These are phyloP conservation scores for Autographa pulchrina DNA, from an alignment of 2,888 invertebrate species.

Conservation along the genomic window DNA sequence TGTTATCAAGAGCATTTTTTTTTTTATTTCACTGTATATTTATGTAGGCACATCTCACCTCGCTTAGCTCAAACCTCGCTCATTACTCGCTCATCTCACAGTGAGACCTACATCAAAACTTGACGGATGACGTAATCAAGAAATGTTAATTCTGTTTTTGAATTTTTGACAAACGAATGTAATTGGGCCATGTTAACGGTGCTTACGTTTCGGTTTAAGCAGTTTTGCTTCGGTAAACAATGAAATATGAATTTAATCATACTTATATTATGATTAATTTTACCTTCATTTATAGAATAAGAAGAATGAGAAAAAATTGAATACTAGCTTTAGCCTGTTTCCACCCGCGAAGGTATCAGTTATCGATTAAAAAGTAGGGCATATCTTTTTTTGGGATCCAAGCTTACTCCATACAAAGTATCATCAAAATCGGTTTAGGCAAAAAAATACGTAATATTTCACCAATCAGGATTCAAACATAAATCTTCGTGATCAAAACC, in stretches of 20 bases:
- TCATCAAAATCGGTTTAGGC: too few species aligned
- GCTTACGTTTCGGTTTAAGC: not conserved
- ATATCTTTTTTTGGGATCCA: too few species aligned
- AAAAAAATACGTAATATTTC: not conserved
- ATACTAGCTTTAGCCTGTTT: too few species aligned
- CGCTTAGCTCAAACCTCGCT: slow-evolving; percentile 16
- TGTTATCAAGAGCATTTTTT: not conserved
- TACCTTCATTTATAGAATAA: too few species aligned
- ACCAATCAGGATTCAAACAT: not conserved
- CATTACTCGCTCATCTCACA: slow-evolving; percentile 29
- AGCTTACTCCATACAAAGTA: too few species aligned
- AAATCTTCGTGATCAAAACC: not conserved
- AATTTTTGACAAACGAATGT: slow-evolving; percentile 44
- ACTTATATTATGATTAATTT: not conserved
- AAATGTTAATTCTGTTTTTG: slow-evolving; percentile 39
- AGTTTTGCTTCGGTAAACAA: not conserved
- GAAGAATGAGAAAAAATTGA: too few species aligned
- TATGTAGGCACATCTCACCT: not conserved
- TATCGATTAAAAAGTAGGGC: too few species aligned
- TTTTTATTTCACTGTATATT: not conserved
- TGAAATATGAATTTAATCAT: not conserved
- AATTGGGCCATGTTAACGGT: slow-evolving; percentile 31
- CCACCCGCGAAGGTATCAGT: too few species aligned
- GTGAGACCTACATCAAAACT: slow-evolving; percentile 17
- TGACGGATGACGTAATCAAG: slow-evolving; percentile 26